phyloP scores from a whole-genome alignment of 2,797 vertebrate genomes.

The Helicolenus hilgendorfi region DNA sequence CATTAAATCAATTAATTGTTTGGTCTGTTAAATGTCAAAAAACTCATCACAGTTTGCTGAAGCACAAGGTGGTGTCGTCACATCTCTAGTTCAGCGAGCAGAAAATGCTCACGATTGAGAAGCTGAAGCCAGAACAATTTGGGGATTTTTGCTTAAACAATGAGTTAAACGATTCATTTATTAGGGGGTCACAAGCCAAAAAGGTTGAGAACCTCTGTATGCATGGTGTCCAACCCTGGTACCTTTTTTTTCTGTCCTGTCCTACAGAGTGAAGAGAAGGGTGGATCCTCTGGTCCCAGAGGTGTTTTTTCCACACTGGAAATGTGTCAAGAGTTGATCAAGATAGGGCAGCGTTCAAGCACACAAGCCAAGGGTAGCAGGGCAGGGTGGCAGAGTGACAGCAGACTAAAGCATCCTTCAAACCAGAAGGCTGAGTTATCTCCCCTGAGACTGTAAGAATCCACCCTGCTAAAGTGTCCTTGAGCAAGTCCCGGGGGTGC shows the following conservation, averaged over 20 bases:
- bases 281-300: conserved; percentile 18
- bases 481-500: conserved; percentile 69
- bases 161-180: too few relatives aligned
- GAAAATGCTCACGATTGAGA: not conserved
- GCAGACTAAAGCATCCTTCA: conserved; percentile 49
- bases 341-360: conserved; percentile 30
- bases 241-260: not conserved
- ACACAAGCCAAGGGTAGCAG: conserved; percentile 21
- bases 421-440: conserved; percentile 40
- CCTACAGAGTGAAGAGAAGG: not conserved
- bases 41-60: not conserved
- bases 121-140: not conserved
- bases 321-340: conserved; percentile 56
- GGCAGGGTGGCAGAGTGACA: conserved; percentile 37
- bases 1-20: not conserved
- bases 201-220: not conserved
- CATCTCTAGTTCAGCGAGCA: not conserved
- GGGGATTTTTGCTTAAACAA: too few relatives aligned
- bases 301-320: conserved; percentile 30
- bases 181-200: not conserved
- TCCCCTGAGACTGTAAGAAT: conserved; percentile 32
- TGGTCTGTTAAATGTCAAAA: not conserved
- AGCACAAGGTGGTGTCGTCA: not conserved
- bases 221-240: not conserved
- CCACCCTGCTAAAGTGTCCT: conserved; percentile 60